These are phyloP conservation scores for Falco punctatus DNA, from an alignment of 2,113 vertebrate genomes.

Conservation along the genomic window DNA sequence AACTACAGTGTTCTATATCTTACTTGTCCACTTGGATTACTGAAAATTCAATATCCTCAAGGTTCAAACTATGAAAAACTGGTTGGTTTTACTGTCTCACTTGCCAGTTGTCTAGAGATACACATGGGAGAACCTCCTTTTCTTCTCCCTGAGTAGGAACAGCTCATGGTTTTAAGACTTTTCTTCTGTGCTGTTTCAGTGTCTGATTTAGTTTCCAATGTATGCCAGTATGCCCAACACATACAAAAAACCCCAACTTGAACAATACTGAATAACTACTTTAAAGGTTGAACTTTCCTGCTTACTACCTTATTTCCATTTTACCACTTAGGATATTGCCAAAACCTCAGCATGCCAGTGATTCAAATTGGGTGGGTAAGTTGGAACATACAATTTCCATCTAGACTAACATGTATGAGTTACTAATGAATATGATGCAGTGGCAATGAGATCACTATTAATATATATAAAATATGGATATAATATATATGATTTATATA, in stretches of 20 bases:
- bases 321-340: neutral
- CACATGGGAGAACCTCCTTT: neutral
- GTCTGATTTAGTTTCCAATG: neutral
- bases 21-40: neutral
- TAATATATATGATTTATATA: neutral
- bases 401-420: neutral
- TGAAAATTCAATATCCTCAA: neutral
- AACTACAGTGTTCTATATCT: neutral
- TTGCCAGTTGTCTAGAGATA: neutral
- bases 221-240: neutral
- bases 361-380: neutral
- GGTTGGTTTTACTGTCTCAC: neutral
- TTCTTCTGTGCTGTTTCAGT: neutral
- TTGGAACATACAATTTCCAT: neutral
- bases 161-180: neutral
- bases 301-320: neutral
- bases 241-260: neutral
- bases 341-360: neutral
- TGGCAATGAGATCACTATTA: neutral
- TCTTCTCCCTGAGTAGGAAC: neutral
- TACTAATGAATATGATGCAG: neutral
- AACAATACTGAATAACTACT: neutral
- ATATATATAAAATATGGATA: neutral
- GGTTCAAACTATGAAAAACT: neutral
- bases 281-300: neutral